A percentile compares a stretch with the other conserved stretches of the same genome.
Conservation (phyloP, 2,113 vertebrate species). For the Ellobius talpinus region DNA sequence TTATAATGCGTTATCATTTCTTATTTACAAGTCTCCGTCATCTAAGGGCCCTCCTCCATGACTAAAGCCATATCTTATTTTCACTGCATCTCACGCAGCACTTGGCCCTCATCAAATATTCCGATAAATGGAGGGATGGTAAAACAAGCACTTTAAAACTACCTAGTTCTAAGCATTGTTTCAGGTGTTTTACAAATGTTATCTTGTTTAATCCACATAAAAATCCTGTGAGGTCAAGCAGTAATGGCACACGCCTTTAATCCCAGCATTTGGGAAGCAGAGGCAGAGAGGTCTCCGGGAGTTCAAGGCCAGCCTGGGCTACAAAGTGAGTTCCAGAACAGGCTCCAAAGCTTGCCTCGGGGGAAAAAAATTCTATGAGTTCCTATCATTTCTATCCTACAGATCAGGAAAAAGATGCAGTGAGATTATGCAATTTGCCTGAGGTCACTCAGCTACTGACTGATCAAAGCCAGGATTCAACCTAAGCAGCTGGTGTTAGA, state of each 20-base stretch:
- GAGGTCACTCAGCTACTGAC: constrained; percentile 41
- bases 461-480: constrained; percentile 41
- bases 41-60: background rate
- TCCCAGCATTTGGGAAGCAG: too few species aligned
- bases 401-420: constrained; percentile 49
- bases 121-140: constrained; percentile 54
- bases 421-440: background rate
- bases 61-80: constrained; percentile 54
- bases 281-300: too few species aligned
- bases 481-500: constrained; percentile 13
- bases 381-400: constrained; percentile 49
- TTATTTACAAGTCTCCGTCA: constrained; percentile 38
- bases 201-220: constrained; percentile 59
- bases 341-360: too few species aligned
- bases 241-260: too few species aligned
- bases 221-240: background rate
- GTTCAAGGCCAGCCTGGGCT: too few species aligned
- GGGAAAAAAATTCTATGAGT: background rate
- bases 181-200: constrained; percentile 60
- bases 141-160: constrained; percentile 30
- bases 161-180: constrained; percentile 61
- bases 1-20: constrained; percentile 28
- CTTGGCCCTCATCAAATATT: constrained; percentile 53
- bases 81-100: background rate
- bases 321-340: too few species aligned